Evolutionary conservation across 2,113 vertebrate species (phyloP).

Genomic region (Enhydra lutris): DNA sequence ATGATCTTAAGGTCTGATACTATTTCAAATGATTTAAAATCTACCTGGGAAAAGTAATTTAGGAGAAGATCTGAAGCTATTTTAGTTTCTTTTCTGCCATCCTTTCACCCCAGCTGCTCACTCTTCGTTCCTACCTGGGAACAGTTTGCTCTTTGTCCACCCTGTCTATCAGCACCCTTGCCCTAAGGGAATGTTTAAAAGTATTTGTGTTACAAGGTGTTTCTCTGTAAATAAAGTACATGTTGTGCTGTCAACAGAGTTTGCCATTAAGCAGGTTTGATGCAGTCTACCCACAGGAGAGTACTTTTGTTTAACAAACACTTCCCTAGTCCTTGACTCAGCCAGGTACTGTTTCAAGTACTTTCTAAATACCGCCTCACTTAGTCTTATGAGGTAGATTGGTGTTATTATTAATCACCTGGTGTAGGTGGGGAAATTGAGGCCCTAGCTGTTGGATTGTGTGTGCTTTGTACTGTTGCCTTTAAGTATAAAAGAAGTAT

Average conservation of each 20-base stretch:
- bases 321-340: neutral
- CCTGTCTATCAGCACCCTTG: neutral
- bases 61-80: neutral
- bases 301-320: slow-evolving; percentile 29
- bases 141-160: neutral
- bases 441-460: neutral
- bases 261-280: neutral
- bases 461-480: neutral
- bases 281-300: neutral
- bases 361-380: neutral
- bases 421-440: neutral
- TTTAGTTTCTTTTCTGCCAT: neutral
- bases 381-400: neutral
- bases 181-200: neutral
- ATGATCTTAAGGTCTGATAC: neutral
- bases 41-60: neutral
- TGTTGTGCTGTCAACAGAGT: neutral
- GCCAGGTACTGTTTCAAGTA: neutral
- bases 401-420: neutral
- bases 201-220: slow-evolving; percentile 10
- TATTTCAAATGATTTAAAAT: neutral
- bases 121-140: neutral
- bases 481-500: neutral
- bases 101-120: neutral
- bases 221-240: slow-evolving; percentile 42